Base-by-base conservation (phyloP, 2,797 vertebrate genomes). In the Harpagifer antarcticus region DNA sequence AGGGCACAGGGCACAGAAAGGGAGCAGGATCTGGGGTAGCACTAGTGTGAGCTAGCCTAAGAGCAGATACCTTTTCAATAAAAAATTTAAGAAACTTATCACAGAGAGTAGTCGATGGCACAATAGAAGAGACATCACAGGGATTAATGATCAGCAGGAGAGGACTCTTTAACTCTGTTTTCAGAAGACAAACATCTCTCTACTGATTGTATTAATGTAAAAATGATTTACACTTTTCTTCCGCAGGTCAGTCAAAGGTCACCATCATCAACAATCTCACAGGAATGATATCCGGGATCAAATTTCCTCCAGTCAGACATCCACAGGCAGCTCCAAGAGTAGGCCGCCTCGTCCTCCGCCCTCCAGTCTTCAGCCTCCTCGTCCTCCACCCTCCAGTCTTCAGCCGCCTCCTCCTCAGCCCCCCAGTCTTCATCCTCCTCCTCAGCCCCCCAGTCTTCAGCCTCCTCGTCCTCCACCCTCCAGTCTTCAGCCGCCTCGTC, bases 201-300 rank as follows among this genome's bases (percentile, higher is more conserved):
- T 55, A 8, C 64, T 88, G 82, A 68, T 49, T 68, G 47, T 11
- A n/a, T 75, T 33, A 57, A 11, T 72, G 3, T 27, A 17, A 20
- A 71, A 71, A 61, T 42, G 7, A 69, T 54, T 48, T 31, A 64
- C 65, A 61, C 14, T 15, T 77, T 71, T 69, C 58, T 69, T 80
- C 14, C 43, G 19, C 74, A 94, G 93, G 70, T 75, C 85, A 49
- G 57, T 17, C 8, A 89, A 72, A 81, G 13, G 43, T 69, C 37
- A 17, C 4, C 20, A 64, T 55, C 68, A 64, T 70, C 79, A 75
- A 68, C 79, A 58, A 11, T 64, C 81, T 68, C 63, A 59, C 47
- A 56, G 59, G 2, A 91, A 89, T 48, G 73, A 78, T 48, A 47
- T 72, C 16, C 54, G 19, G 60, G 76, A 80, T 68, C 73, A 62